Evolutionary conservation across 2,797 vertebrate genomes (phyloP), one percentile per base, ranked within the genome.

Genomic region (Neosilurus mollespiculum): DNA sequence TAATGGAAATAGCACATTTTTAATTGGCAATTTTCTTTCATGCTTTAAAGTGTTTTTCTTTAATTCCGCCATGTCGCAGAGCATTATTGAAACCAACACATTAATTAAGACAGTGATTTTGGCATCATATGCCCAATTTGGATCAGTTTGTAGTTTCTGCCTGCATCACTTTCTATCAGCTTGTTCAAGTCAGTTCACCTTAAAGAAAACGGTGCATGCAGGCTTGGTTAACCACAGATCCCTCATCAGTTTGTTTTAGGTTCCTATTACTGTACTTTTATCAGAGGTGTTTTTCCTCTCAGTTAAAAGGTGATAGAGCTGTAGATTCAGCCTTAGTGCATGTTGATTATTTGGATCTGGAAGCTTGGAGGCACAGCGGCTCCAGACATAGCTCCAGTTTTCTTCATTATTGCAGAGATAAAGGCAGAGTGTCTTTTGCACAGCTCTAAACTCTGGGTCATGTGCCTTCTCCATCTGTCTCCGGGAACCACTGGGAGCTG

Each of bases 401-500:
- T 56, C 14, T 78, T 61, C 79, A 37, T 69, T 65, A 79, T 37
- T 77, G 66, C 77, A 76, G 34, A 53, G 64, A 77, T 76, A 88
- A 83, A 71, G 70, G 59, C 80, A 72, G 84, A 54, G 80, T 78
- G 49, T 73, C 80, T 84, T 72, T 83, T 26, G 54, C 24, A 37
- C 66, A 62, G 64, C 70, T 79, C 56, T 49, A 72, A 58, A 70
- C 61, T 78, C 72, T 8, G 64, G 84, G 87, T 88, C 83, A 81
- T n/a, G 66, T 58, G 37, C 67, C 76, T 81, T 77, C 83, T 86
- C 88, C 88, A 87, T 89, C 86, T 89, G 86, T 87, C 82, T 83
- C 71, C 7, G 78, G 78, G 56, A 66, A 61, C 66, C 72, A 58
- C 26, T 84, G 83, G 83, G 82, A 78, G 81, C 82, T 70, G 84